These are phyloP conservation scores for Ornithoptera alexandrae DNA, from an alignment of 2,888 invertebrate genomes.

Conservation along the genomic window DNA sequence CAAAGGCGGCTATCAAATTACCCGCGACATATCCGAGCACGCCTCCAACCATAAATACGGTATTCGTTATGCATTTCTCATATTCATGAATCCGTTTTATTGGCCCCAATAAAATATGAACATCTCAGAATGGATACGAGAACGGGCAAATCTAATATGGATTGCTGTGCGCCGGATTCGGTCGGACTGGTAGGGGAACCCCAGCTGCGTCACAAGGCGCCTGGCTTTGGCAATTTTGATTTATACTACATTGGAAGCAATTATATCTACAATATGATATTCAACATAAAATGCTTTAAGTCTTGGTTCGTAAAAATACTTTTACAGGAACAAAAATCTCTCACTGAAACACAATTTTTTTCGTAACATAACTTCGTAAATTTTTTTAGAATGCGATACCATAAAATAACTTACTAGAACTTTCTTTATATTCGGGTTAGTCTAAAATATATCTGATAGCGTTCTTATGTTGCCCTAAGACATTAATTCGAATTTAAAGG, in stretches of 20 bases:
- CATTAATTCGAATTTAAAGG: conserved; percentile 71
- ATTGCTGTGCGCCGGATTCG: conserved; percentile 76
- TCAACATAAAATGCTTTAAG: neutral
- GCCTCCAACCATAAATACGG: conserved; percentile 78
- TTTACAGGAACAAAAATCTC: neutral
- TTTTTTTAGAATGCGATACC: too few species aligned
- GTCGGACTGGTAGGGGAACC: conserved; percentile 56
- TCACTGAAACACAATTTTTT: too few species aligned
- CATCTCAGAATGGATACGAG: conserved; percentile 80
- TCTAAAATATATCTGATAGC: conserved; percentile 41
- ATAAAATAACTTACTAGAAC: neutral
- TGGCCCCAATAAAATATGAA: conserved; percentile 81
- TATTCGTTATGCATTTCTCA: conserved; percentile 81
- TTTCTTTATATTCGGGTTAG: neutral
- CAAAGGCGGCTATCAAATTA: conserved; percentile 79
- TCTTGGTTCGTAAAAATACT: neutral
- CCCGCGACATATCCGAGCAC: conserved; percentile 75
- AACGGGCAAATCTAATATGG: conserved; percentile 79
- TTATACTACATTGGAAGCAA: conserved; percentile 18
- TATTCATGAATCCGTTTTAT: conserved; percentile 82
- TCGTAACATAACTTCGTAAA: too few species aligned
- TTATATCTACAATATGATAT: conserved; percentile 5
- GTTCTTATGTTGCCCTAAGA: conserved; percentile 40
- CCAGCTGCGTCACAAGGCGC: conserved; percentile 31
- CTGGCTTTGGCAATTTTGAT: conserved; percentile 19